Conservation (phyloP, 2,113 vertebrate species). For the Trochalopteron elliotii region DNA sequence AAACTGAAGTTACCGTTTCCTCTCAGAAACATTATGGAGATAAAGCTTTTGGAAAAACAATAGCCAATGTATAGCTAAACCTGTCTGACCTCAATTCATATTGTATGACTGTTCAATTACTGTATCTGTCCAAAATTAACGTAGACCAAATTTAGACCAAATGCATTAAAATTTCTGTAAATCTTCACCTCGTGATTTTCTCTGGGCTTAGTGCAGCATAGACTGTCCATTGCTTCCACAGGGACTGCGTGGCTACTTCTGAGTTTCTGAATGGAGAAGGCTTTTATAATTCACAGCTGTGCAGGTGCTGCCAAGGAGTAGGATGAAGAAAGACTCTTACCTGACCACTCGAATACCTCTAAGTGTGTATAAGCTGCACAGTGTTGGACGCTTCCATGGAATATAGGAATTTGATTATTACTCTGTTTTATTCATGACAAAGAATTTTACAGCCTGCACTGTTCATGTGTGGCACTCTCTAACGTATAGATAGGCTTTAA, state of each 20-base stretch:
- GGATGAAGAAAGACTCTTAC: background rate
- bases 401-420: background rate
- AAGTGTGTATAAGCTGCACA: background rate
- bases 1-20: background rate
- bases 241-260: background rate
- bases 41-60: background rate
- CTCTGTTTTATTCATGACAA: background rate
- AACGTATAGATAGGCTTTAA: background rate
- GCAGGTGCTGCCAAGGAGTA: background rate
- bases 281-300: background rate
- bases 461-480: background rate
- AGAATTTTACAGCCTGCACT: background rate
- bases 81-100: background rate
- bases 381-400: background rate
- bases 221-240: background rate
- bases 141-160: background rate
- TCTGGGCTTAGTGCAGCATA: background rate
- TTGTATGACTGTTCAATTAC: background rate
- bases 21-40: background rate
- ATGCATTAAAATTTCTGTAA: background rate
- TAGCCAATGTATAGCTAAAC: background rate
- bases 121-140: background rate
- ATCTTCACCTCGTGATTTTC: background rate
- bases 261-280: background rate
- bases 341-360: background rate